These are phyloP conservation scores for Motacilla tschutschensis DNA, from an alignment of 2,113 vertebrate species.

Conservation along the genomic window DNA sequence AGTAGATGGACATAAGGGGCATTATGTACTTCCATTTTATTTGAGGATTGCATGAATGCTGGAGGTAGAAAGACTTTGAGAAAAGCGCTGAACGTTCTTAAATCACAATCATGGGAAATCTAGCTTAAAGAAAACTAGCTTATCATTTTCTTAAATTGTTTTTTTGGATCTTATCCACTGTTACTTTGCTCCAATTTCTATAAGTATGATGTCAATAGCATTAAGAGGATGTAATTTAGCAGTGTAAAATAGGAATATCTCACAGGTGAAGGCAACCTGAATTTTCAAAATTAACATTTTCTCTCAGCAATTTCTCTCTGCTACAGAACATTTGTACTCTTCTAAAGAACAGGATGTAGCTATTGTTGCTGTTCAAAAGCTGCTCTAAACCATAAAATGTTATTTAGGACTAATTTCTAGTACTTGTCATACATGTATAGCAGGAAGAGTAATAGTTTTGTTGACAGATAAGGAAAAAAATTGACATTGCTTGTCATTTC, in stretches of 20 bases:
- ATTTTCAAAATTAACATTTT: constrained; percentile 42
- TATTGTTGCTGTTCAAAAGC: background rate
- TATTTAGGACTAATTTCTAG: constrained; percentile 12
- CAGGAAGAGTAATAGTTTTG: constrained; percentile 21
- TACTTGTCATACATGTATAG: background rate
- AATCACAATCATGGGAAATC: background rate
- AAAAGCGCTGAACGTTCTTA: background rate
- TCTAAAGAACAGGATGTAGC: background rate
- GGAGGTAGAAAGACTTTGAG: background rate
- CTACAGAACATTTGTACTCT: background rate
- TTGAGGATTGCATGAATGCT: background rate
- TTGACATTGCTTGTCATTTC: background rate
- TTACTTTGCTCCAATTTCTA: background rate
- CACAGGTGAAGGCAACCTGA: background rate
- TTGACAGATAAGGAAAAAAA: background rate
- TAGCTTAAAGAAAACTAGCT: background rate
- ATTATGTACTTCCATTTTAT: background rate
- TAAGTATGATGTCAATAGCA: background rate
- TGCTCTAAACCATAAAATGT: background rate
- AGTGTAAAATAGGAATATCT: background rate
- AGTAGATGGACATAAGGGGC: background rate
- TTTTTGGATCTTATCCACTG: background rate
- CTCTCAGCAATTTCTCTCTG: background rate
- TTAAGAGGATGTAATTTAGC: background rate
- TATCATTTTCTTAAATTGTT: background rate